phyloP scores from a whole-genome alignment of 1,140 invertebrate genomes.

The Galleria mellonella region DNA sequence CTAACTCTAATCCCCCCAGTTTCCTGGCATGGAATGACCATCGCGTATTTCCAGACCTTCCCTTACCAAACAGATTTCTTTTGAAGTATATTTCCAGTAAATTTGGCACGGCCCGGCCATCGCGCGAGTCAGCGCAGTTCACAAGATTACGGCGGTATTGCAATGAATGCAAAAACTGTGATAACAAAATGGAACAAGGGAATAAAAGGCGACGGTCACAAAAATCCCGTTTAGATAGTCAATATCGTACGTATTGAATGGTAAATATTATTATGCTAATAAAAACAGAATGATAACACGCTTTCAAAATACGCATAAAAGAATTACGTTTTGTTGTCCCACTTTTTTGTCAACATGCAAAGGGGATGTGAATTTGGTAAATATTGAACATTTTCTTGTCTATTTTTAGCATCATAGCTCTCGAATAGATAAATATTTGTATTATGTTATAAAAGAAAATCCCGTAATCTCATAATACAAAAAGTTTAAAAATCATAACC shows the following conservation, averaged over 20 bases:
- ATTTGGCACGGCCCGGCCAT: constrained; percentile 29
- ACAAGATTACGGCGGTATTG: not conserved
- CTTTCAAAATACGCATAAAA: not conserved
- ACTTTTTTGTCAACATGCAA: not conserved
- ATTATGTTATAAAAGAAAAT: no score
- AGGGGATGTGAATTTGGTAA: not conserved
- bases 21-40: not conserved
- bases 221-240: not conserved
- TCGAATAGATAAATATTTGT: no score
- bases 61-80: constrained; percentile 31
- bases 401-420: no score
- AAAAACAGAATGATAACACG: not conserved
- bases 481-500: no score
- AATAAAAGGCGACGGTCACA: not conserved
- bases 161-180: not conserved
- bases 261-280: not conserved
- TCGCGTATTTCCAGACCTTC: not conserved
- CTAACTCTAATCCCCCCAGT: no score
- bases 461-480: no score
- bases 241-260: not conserved
- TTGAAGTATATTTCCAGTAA: constrained; percentile 39
- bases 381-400: no score
- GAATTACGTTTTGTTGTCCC: not conserved
- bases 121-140: constrained; percentile 14
- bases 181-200: no score